Evolutionary conservation across 2,888 invertebrate species (phyloP), one percentile per base, ranked within the genome.

Genomic region (Escarpia spicata): DNA sequence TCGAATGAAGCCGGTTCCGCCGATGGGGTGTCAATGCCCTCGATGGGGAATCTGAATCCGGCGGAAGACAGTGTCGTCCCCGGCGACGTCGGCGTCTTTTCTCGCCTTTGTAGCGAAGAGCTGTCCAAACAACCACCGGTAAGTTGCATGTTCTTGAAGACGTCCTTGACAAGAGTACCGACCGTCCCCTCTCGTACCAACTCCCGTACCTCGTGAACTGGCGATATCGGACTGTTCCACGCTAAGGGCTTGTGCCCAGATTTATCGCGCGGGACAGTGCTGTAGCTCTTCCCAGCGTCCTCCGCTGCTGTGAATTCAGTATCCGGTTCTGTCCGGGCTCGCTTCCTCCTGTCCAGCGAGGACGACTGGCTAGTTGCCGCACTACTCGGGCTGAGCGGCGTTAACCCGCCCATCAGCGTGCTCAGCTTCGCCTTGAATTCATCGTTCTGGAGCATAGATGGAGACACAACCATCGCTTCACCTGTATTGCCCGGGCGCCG

Each of bases 21-120:
- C 26, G 91, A 9, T n/a, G 94, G 94, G 1, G 93, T 91, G 91
- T 94, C 94, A 26, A 94, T 94, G n/a, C 94, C 94, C 92, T 94
- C 94, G 19, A 94, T 93, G 26, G 93, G 52, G 45, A 94, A 94
- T 75, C 93, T 93, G 92, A 92, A 94, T 75, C 93, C 93, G 75
- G 75, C 75, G 19, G 75, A 75, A 19, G 75, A 6, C 75, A 26
- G 75, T 60, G 91, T 93, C 15, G 26, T 37, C 9, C 58, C 91
- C 44, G 91, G 26, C 15, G 45, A 90, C 37, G 45, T 90, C 90
- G 43, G 10, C 8, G 60, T 52, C 19, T 92, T 89, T 9, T 43
- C 43, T 10, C 90, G 91, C 19, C 75, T 92, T 43, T 92, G 58
- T 15, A 60, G 43, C 2, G 93, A 60, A 15, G 91, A 52, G 2